Evolutionary conservation across 2,888 invertebrate species (phyloP).

Genomic region (Catocala nupta): DNA sequence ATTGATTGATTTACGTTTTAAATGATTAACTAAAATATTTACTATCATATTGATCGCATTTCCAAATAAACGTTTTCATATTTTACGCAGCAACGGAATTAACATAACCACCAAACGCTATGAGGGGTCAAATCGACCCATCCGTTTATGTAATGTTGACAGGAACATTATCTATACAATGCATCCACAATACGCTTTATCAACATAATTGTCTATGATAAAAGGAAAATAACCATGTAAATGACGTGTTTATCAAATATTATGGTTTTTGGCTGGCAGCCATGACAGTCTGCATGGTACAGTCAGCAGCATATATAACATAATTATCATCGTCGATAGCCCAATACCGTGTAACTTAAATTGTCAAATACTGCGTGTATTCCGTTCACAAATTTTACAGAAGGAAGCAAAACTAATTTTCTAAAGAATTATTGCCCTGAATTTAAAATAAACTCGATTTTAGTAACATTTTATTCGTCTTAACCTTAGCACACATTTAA

Average conservation of each 20-base stretch:
- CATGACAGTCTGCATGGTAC: slow-evolving; percentile 24
- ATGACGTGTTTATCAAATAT: slow-evolving; percentile 36
- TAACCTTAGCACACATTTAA: too few species aligned
- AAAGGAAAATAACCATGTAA: slow-evolving; percentile 4
- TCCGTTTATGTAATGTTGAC: background rate
- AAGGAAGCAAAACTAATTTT: too few species aligned
- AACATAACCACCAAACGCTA: background rate
- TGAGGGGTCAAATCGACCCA: background rate
- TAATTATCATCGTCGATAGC: too few species aligned
- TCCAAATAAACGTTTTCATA: slow-evolving; percentile 5
- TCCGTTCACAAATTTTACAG: too few species aligned
- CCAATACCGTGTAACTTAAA: too few species aligned
- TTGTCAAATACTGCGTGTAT: too few species aligned
- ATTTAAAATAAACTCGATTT: too few species aligned
- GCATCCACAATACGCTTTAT: background rate
- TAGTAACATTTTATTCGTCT: too few species aligned
- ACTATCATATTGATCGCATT: slow-evolving; percentile 7
- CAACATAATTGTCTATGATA: slow-evolving; percentile 19
- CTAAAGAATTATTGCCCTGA: too few species aligned
- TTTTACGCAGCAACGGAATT: background rate
- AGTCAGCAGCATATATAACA: background rate
- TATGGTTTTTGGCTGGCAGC: slow-evolving; percentile 32
- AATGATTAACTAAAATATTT: background rate
- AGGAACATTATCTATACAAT: background rate
- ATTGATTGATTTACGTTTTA: too few species aligned